A percentile compares a stretch with the other conserved stretches of the same genome.
Conservation (phyloP, 2,888 invertebrate genomes). For the Campoplex nolae region DNA sequence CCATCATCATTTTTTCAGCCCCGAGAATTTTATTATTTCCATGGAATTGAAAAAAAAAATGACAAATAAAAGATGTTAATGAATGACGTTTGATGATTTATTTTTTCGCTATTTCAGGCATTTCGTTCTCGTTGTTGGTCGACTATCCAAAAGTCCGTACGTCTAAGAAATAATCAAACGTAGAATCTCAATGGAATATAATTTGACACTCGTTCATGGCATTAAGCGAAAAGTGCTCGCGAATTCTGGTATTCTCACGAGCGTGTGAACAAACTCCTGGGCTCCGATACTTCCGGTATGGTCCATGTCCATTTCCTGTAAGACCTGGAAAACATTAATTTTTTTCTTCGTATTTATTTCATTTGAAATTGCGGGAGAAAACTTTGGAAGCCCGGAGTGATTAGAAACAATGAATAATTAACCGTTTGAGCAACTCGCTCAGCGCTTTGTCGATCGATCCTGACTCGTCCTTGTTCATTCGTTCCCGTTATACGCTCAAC, state of each 20-base stretch:
- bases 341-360: background rate
- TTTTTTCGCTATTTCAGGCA: too few species aligned
- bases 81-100: background rate
- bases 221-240: slow-evolving; percentile 87
- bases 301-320: slow-evolving; percentile 88
- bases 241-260: slow-evolving; percentile 88
- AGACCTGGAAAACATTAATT: slow-evolving; percentile 84
- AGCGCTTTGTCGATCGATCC: slow-evolving; percentile 85
- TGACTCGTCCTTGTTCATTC: slow-evolving; percentile 78
- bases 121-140: too few species aligned
- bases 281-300: slow-evolving; percentile 86
- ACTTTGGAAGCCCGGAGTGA: too few species aligned
- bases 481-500: slow-evolving; percentile 86
- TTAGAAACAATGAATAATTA: slow-evolving; percentile 76
- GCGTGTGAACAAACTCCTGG: slow-evolving; percentile 87
- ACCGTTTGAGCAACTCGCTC: slow-evolving; percentile 86
- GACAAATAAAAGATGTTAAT: background rate
- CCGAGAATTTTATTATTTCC: too few species aligned
- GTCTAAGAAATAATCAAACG: too few species aligned
- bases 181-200: background rate
- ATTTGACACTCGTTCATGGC: slow-evolving; percentile 79
- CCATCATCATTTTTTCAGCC: too few species aligned
- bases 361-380: background rate
- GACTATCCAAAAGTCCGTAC: too few species aligned
- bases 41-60: background rate